Percentiles rank a stretch among this genome's conserved stretches.
These are phyloP conservation scores for Cossypha dichroa DNA, from an alignment of 2,797 vertebrate genomes.

Conservation along the genomic window DNA sequence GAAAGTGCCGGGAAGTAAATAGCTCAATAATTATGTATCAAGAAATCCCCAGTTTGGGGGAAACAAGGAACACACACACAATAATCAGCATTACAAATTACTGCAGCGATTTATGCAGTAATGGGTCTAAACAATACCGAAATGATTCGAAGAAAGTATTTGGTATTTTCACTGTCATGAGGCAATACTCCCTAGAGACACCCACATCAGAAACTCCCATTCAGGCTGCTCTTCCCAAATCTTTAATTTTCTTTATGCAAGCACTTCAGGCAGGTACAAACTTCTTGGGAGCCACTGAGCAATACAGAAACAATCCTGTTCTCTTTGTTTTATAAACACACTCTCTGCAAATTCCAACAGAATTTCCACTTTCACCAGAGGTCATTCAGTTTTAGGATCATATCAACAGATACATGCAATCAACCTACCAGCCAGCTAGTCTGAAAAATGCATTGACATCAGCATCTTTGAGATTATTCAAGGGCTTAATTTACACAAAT, in stretches of 20 bases:
- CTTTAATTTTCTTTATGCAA: not conserved
- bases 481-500: not conserved
- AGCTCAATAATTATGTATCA: not conserved
- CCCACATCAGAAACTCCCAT: not conserved
- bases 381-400: not conserved
- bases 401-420: not conserved
- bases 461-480: not conserved
- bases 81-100: not conserved
- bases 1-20: not conserved
- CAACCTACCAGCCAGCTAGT: accelerated
- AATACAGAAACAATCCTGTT: not conserved
- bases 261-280: not conserved
- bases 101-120: not conserved
- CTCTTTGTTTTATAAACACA: not conserved
- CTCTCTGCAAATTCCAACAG: not conserved
- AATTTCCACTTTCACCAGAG: not conserved
- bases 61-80: not conserved
- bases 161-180: not conserved
- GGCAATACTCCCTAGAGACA: not conserved
- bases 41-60: not conserved
- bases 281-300: not conserved
- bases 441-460: not conserved
- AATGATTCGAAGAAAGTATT: not conserved
- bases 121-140: not conserved
- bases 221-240: not conserved